Conservation (phyloP, 2,113 vertebrate species). For the Python bivittatus region DNA sequence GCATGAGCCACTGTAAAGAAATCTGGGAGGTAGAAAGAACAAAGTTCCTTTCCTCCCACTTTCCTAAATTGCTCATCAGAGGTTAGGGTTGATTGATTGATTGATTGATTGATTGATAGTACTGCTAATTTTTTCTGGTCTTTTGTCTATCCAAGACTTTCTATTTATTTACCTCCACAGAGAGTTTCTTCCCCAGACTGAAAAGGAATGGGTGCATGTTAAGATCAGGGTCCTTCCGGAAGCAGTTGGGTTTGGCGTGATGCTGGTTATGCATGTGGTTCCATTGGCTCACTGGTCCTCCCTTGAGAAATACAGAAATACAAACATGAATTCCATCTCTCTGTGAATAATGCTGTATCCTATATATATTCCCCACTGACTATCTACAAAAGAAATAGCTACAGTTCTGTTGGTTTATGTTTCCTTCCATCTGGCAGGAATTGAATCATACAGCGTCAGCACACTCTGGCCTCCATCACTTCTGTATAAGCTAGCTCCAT, state of each 20-base stretch:
- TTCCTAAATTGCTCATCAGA: not conserved
- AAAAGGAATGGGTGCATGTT: constrained; percentile 6
- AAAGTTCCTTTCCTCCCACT: not conserved
- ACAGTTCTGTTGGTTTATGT: not conserved
- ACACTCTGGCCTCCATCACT: not conserved
- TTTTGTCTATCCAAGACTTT: not conserved
- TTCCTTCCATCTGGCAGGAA: not conserved
- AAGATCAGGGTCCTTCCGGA: constrained; percentile 31
- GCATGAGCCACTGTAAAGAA: not conserved
- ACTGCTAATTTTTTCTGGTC: not conserved
- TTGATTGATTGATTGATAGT: too few relatives aligned
- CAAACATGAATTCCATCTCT: not conserved
- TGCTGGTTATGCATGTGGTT: constrained; percentile 27
- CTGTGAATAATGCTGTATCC: not conserved
- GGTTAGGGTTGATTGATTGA: too few relatives aligned
- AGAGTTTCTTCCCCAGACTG: constrained; percentile 24
- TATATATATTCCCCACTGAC: not conserved
- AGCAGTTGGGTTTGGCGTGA: constrained; percentile 31
- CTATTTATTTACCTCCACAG: constrained; percentile 1
- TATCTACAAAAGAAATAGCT: not conserved
- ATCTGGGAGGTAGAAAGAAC: not conserved
- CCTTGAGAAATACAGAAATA: not conserved
- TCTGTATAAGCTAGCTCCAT: not conserved
- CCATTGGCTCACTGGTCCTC: not conserved
- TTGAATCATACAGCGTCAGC: not conserved